Evolutionary conservation across 2,888 invertebrate species (phyloP).

Genomic region (Cyclophora punctaria): DNA sequence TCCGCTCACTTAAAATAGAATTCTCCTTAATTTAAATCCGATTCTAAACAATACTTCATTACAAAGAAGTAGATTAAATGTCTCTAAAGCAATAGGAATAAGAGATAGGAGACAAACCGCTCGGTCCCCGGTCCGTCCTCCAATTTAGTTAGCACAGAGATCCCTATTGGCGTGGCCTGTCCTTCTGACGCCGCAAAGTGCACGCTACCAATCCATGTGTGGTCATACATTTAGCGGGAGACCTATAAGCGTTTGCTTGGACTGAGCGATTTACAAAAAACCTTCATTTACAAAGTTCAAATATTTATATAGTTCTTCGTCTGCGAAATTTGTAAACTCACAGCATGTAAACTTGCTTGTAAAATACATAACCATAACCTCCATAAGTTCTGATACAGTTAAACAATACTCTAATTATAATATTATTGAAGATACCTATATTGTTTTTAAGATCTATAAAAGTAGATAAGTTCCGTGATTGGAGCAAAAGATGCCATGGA

Average conservation of each 20-base stretch:
- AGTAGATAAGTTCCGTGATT: neutral
- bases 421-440: too few relatives aligned
- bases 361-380: too few relatives aligned
- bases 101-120: constrained; percentile 31
- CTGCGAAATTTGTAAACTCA: too few relatives aligned
- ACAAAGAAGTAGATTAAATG: constrained; percentile 8
- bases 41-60: constrained; percentile 4
- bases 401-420: too few relatives aligned
- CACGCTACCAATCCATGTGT: constrained; percentile 24
- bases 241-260: too few relatives aligned
- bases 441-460: neutral
- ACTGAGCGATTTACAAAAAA: constrained; percentile 1
- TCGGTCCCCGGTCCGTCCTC: constrained; percentile 36
- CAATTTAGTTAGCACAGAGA: constrained; percentile 41
- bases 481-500: neutral
- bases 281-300: constrained; percentile 8
- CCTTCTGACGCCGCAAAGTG: constrained; percentile 36
- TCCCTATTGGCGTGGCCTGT: constrained; percentile 35
- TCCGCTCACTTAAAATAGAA: too few relatives aligned
- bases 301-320: constrained; percentile 7
- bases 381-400: too few relatives aligned
- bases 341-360: too few relatives aligned
- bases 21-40: too few relatives aligned
- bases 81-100: constrained; percentile 9
- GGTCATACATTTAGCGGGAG: constrained; percentile 10